Evolutionary conservation across 2,113 vertebrate species (phyloP).

Genomic region (Indicator indicator): DNA sequence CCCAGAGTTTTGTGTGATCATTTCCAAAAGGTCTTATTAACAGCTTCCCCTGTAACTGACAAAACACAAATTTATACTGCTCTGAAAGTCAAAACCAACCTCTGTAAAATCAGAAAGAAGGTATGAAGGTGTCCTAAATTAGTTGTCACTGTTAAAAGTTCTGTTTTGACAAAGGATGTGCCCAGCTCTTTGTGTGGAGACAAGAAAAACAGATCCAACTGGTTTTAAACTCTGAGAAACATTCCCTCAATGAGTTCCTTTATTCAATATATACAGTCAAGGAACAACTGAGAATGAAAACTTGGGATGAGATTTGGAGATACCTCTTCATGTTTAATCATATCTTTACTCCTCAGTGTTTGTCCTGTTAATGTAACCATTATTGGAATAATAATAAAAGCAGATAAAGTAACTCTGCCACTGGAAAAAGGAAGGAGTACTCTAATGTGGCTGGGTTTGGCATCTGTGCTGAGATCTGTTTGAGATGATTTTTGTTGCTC

Average conservation of each 20-base stretch:
- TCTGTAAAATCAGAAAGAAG: not conserved
- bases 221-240: accelerated
- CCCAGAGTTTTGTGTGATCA: not conserved
- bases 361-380: not conserved
- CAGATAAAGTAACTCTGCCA: not conserved
- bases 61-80: not conserved
- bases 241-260: not conserved
- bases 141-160: not conserved
- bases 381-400: not conserved
- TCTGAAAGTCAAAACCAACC: not conserved
- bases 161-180: not conserved
- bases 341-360: not conserved
- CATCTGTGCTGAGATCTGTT: constrained; percentile 44
- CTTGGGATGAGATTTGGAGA: not conserved
- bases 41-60: not conserved
- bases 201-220: not conserved
- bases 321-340: not conserved
- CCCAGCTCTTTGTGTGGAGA: not conserved
- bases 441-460: not conserved
- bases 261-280: not conserved
- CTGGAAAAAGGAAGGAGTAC: not conserved
- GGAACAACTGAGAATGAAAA: not conserved
- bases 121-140: not conserved
- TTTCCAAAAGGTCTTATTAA: not conserved
- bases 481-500: not conserved